Conservation (phyloP, 2,888 invertebrate species). For the Pterostichus niger region DNA sequence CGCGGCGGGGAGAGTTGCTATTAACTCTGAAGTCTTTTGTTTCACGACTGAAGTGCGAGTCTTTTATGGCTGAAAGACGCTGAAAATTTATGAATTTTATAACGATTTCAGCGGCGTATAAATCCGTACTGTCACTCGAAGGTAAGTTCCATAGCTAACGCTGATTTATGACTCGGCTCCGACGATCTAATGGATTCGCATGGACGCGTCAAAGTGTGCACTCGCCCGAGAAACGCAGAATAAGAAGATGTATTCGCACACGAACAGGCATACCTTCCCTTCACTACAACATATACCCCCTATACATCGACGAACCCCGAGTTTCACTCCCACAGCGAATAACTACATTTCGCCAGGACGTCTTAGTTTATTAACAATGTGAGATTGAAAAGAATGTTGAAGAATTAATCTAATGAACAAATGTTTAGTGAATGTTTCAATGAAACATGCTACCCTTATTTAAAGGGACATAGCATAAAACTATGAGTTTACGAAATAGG, state of each 20-base stretch:
- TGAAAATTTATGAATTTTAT: constrained; percentile 67
- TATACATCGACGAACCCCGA: too few relatives aligned
- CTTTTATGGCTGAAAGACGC: constrained; percentile 59
- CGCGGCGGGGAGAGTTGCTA: constrained; percentile 8
- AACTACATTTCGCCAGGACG: too few relatives aligned
- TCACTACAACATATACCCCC: too few relatives aligned
- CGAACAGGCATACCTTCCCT: not conserved
- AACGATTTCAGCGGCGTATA: constrained; percentile 64
- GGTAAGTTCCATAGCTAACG: constrained; percentile 58
- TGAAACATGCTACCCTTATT: too few relatives aligned
- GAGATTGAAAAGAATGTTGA: too few relatives aligned
- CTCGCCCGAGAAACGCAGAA: constrained; percentile 9
- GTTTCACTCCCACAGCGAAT: too few relatives aligned
- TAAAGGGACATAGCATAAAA: too few relatives aligned
- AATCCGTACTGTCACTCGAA: constrained; percentile 64
- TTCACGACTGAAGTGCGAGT: constrained; percentile 32
- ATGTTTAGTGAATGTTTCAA: too few relatives aligned
- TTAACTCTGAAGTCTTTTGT: constrained; percentile 52
- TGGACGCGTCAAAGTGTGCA: constrained; percentile 51
- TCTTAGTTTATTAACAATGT: too few relatives aligned
- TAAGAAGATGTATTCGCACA: not conserved
- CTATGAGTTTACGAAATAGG: too few relatives aligned
- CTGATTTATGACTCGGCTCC: constrained; percentile 54
- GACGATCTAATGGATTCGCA: constrained; percentile 58
- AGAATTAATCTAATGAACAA: too few relatives aligned